Base-by-base conservation (phyloP, 2,113 vertebrate species). In the Rhinogobius similis region DNA sequence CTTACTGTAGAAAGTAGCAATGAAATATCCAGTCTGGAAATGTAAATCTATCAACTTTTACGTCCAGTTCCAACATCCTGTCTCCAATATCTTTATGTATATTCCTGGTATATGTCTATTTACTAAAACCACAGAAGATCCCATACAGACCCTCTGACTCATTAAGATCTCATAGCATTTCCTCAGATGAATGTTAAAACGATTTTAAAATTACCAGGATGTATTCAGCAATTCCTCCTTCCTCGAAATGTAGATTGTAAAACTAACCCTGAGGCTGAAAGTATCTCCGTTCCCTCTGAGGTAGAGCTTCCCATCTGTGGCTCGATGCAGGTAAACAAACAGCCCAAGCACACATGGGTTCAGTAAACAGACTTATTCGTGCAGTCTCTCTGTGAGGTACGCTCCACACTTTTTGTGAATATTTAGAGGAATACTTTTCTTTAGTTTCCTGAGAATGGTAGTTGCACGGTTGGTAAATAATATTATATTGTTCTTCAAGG, bases 281-380 rank as follows among this genome's bases (percentile, higher is more conserved):
- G 1, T 78, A 50, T 71, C 67, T 77, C 73, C 71, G 50, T 66
- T 88, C 68, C 78, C 13, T 1, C 74, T 62, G 70, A 62, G 75
- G 52, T 67, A 77, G 74, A 67, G 65, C 74, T 82, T 82, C 72
- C 81, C 78, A 87, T 82, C 84, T 87, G 89, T 70, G 68, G 67
- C 72, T 77, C 70, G 50, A 11, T 67, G 63, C 56, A 84, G 63
- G 77, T 78, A 81, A 86, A 87, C 83, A 85, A 83, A 71, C 69
- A 46, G 4, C 75, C n/a, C 56, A 74, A 77, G 78, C 66, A 68
- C 66, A 82, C 78, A 82, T 67, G 78, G 68, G 65, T 61, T 76
- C 70, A 62, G 77, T 72, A 76, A 73, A 73, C 75, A 4, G 59
- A 10, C 65, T 10, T 81, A 75, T 81, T 81, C 73, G 48, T 59